Percentiles rank a stretch among this genome's conserved stretches.
Conservation (phyloP, 2,888 invertebrate species). For the Tetanocera ferruginea region DNA sequence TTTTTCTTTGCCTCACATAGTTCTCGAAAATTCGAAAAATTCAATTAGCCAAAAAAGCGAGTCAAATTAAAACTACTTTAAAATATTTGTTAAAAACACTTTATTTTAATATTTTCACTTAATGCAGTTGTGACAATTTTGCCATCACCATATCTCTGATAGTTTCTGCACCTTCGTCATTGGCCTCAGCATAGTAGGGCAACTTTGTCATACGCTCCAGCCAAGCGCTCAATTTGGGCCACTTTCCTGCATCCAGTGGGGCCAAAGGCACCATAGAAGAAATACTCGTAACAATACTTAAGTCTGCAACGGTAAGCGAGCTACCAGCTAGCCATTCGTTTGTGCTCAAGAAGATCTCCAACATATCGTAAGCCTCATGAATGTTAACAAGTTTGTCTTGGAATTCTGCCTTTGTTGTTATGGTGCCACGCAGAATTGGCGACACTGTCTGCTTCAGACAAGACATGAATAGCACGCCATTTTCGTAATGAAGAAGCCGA, state of each 20-base stretch:
- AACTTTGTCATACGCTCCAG: constrained; percentile 53
- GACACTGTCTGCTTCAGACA: constrained; percentile 36
- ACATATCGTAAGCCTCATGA: constrained; percentile 47
- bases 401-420: constrained; percentile 32
- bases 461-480: constrained; percentile 40
- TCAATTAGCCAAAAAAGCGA: no score
- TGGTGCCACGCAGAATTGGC: neutral
- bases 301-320: constrained; percentile 61
- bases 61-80: no score
- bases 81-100: no score
- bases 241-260: constrained; percentile 45
- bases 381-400: constrained; percentile 44
- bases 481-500: constrained; percentile 53
- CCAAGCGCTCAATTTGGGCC: constrained; percentile 55
- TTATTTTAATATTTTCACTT: no score
- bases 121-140: neutral
- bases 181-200: constrained; percentile 58
- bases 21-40: no score
- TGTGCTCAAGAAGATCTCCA: constrained; percentile 54
- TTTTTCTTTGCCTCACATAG: no score
- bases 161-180: constrained; percentile 46
- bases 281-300: constrained; percentile 53
- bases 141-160: neutral
- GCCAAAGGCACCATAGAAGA: constrained; percentile 46
- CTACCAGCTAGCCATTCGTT: constrained; percentile 52